These are phyloP conservation scores for Ammodramus savannarum DNA, from an alignment of 2,113 vertebrate species.

Conservation along the genomic window DNA sequence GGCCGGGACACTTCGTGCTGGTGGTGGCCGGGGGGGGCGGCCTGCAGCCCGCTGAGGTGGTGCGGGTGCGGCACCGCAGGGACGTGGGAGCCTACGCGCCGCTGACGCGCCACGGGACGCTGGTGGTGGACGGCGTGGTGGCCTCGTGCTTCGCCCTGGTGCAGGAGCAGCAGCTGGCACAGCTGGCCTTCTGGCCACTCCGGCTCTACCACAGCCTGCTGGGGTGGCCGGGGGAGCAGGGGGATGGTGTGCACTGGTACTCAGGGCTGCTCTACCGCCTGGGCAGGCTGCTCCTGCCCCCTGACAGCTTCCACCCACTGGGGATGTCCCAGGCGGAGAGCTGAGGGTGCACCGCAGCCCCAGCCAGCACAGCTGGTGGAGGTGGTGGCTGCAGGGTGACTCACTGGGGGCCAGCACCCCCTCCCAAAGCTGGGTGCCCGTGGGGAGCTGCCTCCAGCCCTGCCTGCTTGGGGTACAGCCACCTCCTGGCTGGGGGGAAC, in stretches of 20 bases:
- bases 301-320: constrained; percentile 86
- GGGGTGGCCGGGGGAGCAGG: constrained; percentile 70
- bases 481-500: not conserved
- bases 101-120: constrained; percentile 86
- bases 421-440: not conserved
- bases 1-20: constrained; percentile 86
- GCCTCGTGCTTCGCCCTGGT: constrained; percentile 92
- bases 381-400: constrained; percentile 8
- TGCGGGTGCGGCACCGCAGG: constrained; percentile 67
- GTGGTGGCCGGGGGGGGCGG: constrained; percentile 48
- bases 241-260: constrained; percentile 92
- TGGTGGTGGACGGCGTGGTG: constrained; percentile 89
- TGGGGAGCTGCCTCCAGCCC: not conserved
- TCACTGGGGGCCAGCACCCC: not conserved
- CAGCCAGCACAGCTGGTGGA: not conserved
- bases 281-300: constrained; percentile 81
- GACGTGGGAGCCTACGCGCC: constrained; percentile 88
- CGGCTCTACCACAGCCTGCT: constrained; percentile 81
- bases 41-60: constrained; percentile 74
- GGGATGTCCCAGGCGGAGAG: constrained; percentile 74
- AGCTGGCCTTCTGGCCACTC: constrained; percentile 87
- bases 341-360: constrained; percentile 52
- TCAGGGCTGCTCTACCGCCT: constrained; percentile 85
- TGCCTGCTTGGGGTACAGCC: not conserved
- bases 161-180: constrained; percentile 86